Conservation (phyloP, 1,140 invertebrate species). For the Arion vulgaris region DNA sequence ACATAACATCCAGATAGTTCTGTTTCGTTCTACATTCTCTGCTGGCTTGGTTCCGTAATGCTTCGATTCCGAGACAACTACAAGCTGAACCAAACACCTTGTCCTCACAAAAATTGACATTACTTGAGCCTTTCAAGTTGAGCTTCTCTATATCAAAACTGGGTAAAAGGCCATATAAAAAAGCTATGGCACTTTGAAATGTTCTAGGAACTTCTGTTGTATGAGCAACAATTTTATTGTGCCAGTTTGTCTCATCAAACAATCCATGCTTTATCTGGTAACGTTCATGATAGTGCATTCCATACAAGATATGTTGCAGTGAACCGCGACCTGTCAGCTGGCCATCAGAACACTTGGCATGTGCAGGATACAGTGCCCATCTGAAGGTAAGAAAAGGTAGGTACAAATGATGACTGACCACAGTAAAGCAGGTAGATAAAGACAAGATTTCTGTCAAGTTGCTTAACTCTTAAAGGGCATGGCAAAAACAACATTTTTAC, state of each 20-base stretch:
- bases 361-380: constrained; percentile 4
- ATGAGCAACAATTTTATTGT: constrained; percentile 81
- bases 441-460: too few relatives aligned
- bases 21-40: constrained; percentile 48
- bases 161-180: constrained; percentile 84
- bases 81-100: constrained; percentile 80
- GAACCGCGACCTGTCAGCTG: constrained; percentile 22
- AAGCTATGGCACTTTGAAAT: constrained; percentile 88
- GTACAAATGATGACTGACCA: too few relatives aligned
- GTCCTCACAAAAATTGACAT: constrained; percentile 57
- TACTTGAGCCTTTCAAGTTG: constrained; percentile 69
- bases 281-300: constrained; percentile 70
- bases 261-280: constrained; percentile 79
- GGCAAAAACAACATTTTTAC: too few relatives aligned
- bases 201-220: constrained; percentile 89
- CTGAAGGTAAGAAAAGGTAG: neutral
- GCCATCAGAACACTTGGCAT: constrained; percentile 15
- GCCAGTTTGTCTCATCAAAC: constrained; percentile 68
- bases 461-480: too few relatives aligned
- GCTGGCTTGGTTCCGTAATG: constrained; percentile 48
- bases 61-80: constrained; percentile 73
- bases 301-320: constrained; percentile 19
- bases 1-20: constrained; percentile 33
- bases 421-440: too few relatives aligned
- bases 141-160: constrained; percentile 75